Evolutionary conservation across 2,888 invertebrate genomes (phyloP), one percentile per base, ranked within the genome.

Genomic region (Uropetala carovei): DNA sequence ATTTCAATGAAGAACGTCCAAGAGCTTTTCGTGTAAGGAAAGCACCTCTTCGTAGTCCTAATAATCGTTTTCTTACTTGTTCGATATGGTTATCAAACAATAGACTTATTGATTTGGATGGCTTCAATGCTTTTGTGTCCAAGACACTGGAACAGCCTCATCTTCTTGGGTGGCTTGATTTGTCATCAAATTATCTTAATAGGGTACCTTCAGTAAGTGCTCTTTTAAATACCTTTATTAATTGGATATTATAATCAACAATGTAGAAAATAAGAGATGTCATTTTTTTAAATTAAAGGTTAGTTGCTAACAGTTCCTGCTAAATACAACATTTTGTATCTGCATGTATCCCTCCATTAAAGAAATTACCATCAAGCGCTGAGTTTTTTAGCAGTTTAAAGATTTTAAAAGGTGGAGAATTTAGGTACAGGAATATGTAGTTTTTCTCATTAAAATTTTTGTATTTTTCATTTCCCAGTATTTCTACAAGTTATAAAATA

Each of bases 91-190:
- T 89, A 0, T 89, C 89, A 30, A 89, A 68, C 16, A 89, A 89
- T 64, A 64, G 30, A 43, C 89, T 89, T 1, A 64, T 89, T 30
- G 89, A 64, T 9, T 18, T 89, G 14, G n/a, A 59, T 60, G 64
- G 64, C 11, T 60, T 89, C 43, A 64, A 89, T 13, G 16, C 22
- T 68, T 89, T 89, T 89, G n/a, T 68, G 27, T n/a, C 16, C 16
- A 89, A 68, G 43, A 89, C 68, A 64, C 43, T 89, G 30, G 89
- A 89, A 43, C 43, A 89, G 7, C 89, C 89, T 10, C n/a, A 68
- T 89, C 60, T 64, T 11, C 89, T 89, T n/a, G 89, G 64, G n/a
- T 89, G 89, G 89, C 89, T 89, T 64, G 89, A 89, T 43, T 30
- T 89, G 43, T 89, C 89, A 11, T 89, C 64, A 18, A 89, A 89